Conservation (phyloP, 2,888 invertebrate genomes). For the Ellobium chinense region DNA sequence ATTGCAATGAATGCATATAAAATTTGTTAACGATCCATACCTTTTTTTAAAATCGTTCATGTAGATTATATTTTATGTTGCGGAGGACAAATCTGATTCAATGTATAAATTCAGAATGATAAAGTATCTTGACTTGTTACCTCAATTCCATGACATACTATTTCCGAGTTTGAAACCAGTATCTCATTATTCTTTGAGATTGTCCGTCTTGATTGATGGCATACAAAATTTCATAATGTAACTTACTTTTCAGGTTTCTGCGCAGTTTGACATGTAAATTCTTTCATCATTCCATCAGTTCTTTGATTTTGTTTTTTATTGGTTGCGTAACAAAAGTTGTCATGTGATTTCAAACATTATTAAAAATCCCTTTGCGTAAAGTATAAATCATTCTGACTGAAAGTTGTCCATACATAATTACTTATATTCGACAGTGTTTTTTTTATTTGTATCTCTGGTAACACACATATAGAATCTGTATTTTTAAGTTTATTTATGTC, state of each 20-base stretch:
- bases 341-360: not conserved
- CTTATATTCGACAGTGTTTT: not conserved
- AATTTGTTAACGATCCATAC: not conserved
- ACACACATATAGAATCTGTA: not conserved
- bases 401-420: not conserved
- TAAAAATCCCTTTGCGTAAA: not conserved
- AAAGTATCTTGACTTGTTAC: not conserved
- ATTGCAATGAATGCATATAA: not conserved
- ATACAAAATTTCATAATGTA: not conserved
- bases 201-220: not conserved
- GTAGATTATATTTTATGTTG: not conserved
- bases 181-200: not conserved
- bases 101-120: not conserved
- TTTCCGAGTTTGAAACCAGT: no score
- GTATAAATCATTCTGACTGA: not conserved
- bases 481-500: not conserved
- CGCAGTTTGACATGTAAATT: not conserved
- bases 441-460: not conserved
- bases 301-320: not conserved
- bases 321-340: not conserved
- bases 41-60: not conserved
- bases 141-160: no score
- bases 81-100: not conserved
- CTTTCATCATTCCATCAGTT: not conserved
- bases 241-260: not conserved